Base-by-base conservation (phyloP, 2,888 invertebrate genomes). In the Andrena bicolor region DNA sequence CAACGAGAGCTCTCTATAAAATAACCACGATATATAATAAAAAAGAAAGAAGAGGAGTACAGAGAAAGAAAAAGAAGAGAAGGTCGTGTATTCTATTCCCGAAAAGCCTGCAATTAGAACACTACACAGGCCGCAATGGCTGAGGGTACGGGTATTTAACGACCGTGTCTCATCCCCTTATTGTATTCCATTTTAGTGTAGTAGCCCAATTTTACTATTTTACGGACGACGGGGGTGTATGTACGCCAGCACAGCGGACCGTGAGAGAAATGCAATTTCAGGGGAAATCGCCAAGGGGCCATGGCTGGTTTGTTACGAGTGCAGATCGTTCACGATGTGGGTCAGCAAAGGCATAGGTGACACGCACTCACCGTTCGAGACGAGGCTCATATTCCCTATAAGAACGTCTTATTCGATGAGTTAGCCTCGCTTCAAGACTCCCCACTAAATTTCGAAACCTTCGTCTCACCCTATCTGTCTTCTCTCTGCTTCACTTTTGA, bases 161-260 rank as follows among this genome's bases (percentile, higher is more conserved):
- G 76, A 64, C 51, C 73, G 73, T 73, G 72, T 49, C 74, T 80
- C 84, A 64, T 69, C 32, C 85, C 78, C 75, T 86, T 84, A 86
- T 84, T 86, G 78, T 84, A 72, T 84, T 69, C 75, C 76, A 79
- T 76, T 86, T 76, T 73, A 78, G 61, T 70, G 75, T 60, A 53
- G 74, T 58, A 69, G 76, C 69, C 82, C 63, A 86, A 86, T 86
- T 86, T 84, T 75, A 76, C 84, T 79, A 81, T 81, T 86, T 80
- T 80, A 74, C 76, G 73, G 41, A 68, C 53, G 48, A 51, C 28
- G 16, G 20, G 13, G 20, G 26, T n/a, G 16, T 23, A 61, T 56
- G 56, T 7, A 30, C 20, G 10, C 49, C 23, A n/a, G 41, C 35
- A 65, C 60, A 74, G 32, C 30, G 49, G 26, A 41, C 35, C 70